These are phyloP conservation scores for Dasyprocta punctata DNA, from an alignment of 2,113 vertebrate genomes.

Conservation along the genomic window DNA sequence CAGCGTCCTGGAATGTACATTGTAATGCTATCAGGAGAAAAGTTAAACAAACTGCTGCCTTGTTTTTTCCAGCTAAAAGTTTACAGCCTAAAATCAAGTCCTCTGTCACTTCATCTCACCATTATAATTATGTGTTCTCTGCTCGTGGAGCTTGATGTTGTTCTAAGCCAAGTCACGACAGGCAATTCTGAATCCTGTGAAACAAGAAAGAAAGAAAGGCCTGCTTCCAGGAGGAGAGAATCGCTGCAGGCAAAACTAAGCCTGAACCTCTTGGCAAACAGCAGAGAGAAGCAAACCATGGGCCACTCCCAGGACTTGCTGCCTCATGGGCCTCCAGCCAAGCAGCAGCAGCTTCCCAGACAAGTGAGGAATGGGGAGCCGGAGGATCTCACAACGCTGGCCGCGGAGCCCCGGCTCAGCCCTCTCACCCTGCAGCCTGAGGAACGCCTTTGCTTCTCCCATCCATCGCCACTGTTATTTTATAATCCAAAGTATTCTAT, in stretches of 20 bases:
- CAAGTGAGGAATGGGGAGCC: neutral
- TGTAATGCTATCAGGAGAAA: neutral
- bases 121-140: conserved; percentile 22
- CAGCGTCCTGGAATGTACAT: neutral
- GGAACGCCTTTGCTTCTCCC: neutral
- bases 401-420: too few relatives aligned
- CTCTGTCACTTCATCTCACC: conserved; percentile 18
- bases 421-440: neutral
- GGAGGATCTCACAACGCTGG: neutral
- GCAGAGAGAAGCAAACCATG: neutral
- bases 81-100: conserved; percentile 35
- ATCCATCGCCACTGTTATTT: neutral
- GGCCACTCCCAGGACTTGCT: neutral
- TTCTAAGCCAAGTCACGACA: neutral
- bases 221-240: conserved; percentile 22
- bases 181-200: conserved; percentile 22
- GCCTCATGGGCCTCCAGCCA: neutral
- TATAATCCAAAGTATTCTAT: neutral
- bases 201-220: conserved; percentile 23
- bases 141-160: neutral
- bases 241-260: neutral
- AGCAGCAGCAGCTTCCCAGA: neutral
- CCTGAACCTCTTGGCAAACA: neutral
- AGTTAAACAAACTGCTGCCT: neutral
- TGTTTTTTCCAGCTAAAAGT: conserved; percentile 12